Evolutionary conservation across 2,888 invertebrate species (phyloP).

Genomic region (Rotaria magnacalcarata): DNA sequence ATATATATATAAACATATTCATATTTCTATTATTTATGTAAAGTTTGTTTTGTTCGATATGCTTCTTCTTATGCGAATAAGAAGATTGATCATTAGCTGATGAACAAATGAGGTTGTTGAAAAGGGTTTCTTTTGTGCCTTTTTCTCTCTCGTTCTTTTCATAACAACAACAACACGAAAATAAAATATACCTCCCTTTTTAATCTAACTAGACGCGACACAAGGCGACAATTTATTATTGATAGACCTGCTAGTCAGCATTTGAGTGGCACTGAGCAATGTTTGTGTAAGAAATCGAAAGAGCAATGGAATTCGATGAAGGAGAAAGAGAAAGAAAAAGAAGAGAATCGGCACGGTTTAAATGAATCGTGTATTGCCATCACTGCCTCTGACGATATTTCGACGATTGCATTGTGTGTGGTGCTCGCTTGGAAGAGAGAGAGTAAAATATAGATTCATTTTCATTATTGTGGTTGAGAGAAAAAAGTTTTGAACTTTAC

Average conservation of each 20-base stretch:
- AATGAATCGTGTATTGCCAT: slow-evolving; percentile 13
- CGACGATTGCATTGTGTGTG: not conserved
- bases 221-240: not conserved
- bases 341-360: slow-evolving; percentile 13
- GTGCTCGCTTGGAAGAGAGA: not conserved
- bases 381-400: not conserved
- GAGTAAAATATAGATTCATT: slow-evolving; percentile 10
- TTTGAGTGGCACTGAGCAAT: not conserved
- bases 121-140: not conserved
- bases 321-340: not conserved
- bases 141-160: not conserved
- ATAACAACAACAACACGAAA: not conserved
- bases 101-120: not conserved
- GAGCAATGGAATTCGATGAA: not conserved
- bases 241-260: not conserved
- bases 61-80: too few species aligned
- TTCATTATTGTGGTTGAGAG: slow-evolving; percentile 16
- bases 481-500: slow-evolving; percentile 12
- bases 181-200: not conserved
- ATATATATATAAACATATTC: not conserved
- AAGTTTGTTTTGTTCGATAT: not conserved
- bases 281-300: slow-evolving; percentile 15
- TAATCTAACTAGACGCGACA: not conserved
- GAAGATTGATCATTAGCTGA: not conserved
- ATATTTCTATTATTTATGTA: too few species aligned